Base-by-base conservation (phyloP, 2,113 vertebrate genomes). In the Pollachius pollachius region DNA sequence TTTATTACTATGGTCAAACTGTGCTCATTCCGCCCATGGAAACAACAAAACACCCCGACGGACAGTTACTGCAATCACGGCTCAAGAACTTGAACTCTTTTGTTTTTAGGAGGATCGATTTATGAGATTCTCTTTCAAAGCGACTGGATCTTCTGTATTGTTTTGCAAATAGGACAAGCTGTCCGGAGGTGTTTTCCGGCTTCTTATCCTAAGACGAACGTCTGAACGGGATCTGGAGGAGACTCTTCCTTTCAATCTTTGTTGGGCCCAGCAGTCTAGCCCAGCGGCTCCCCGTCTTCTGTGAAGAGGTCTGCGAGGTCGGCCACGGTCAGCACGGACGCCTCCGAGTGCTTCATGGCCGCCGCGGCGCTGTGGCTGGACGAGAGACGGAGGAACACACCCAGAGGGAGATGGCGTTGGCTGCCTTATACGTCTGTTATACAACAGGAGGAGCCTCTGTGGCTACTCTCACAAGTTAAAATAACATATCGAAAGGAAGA, bases 291-390 rank as follows among this genome's bases (percentile, higher is more conserved):
- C 0, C 89, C 87, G 76, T 97, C 96, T 67, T 96, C 95, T 25
- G 96, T 95, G 63, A 99, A 99, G 69, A 99, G 94, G 54, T 98
- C 96, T 0, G 95, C 96, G 79, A 99, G 90, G 76, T 97, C 96
- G 9, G 95, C 95, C 52, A 99, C 96, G 0, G 96, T 99, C 89
- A 97, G 88, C 11, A 96, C 95, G 0, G 97, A 95, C 1, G 95
- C 96, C 88, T 99, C 97, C 0, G 96, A 95, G 75, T 96, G 95
- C 84, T 97, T 98, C 91, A 94, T 95, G 15, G 95, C 82, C 1
- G 96, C 90, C 80, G 96, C 90, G 80, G 90, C 94, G 0, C 91
- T 92, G 78, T 96, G 96, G 87, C 97, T 99, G 75, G 56, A 5
- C 34, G 11, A 62, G 13, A 5, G 2, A 23, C n/a, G 59, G 7